Evolutionary conservation across 1,140 invertebrate genomes (phyloP).

Genomic region (Eriocheir sinensis): DNA sequence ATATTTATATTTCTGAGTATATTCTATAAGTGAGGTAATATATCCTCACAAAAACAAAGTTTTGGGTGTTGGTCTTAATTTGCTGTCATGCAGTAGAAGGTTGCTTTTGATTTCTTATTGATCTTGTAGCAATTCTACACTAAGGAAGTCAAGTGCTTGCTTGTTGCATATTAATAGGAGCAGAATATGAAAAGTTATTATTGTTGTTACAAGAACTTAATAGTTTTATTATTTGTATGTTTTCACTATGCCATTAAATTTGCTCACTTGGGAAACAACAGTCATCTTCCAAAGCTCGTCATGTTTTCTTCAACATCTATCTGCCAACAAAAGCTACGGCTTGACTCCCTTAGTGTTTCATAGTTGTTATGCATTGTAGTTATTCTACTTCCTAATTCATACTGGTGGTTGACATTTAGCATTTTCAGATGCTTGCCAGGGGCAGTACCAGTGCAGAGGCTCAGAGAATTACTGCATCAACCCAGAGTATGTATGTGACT

Average conservation of each 20-base stretch:
- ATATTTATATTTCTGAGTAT: no score
- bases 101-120: background rate
- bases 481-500: constrained; percentile 37
- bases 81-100: background rate
- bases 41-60: background rate
- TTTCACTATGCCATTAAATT: no score
- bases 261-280: no score
- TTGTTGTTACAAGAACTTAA: no score
- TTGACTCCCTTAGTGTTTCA: background rate
- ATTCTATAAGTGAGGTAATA: no score
- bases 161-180: no score
- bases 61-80: background rate
- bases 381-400: constrained; percentile 56
- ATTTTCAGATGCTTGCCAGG: constrained; percentile 70
- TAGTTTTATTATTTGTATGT: no score
- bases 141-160: background rate
- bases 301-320: background rate
- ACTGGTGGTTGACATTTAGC: constrained; percentile 67
- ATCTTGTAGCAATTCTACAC: background rate
- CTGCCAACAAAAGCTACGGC: background rate
- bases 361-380: constrained; percentile 40
- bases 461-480: constrained; percentile 57
- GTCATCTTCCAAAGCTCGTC: no score
- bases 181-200: no score
- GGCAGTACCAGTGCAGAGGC: constrained; percentile 53